Conservation (phyloP, 2,797 vertebrate species). For the Trematomus bernacchii region DNA sequence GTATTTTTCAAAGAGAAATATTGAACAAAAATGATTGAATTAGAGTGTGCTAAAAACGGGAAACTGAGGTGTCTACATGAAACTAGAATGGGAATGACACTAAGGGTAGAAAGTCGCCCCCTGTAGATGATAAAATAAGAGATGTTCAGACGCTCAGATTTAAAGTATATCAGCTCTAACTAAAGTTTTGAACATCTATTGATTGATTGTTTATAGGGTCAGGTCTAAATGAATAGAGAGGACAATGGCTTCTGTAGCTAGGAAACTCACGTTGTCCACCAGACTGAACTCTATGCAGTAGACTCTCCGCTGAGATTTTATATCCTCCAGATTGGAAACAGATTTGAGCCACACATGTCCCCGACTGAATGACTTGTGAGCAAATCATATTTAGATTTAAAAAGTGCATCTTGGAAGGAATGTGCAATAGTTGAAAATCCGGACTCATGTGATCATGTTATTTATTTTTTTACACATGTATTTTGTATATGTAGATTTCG, state of each 20-base stretch:
- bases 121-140: slow-evolving; percentile 34
- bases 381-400: slow-evolving; percentile 64
- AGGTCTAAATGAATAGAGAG: slow-evolving; percentile 39
- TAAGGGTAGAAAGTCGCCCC: slow-evolving; percentile 40
- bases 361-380: slow-evolving; percentile 59
- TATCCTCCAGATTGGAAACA: slow-evolving; percentile 66
- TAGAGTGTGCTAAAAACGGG: slow-evolving; percentile 12
- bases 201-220: slow-evolving; percentile 42
- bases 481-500: slow-evolving; percentile 85
- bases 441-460: slow-evolving; percentile 83
- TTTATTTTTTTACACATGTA: slow-evolving; percentile 89
- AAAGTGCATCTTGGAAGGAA: slow-evolving; percentile 80
- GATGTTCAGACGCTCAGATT: slow-evolving; percentile 40
- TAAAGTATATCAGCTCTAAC: slow-evolving; percentile 14
- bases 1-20: slow-evolving; percentile 73
- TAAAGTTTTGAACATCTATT: slow-evolving; percentile 28
- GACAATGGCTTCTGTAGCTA: slow-evolving; percentile 65
- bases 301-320: slow-evolving; percentile 77
- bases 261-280: slow-evolving; percentile 63
- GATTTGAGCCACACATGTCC: slow-evolving; percentile 69
- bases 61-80: slow-evolving; percentile 22
- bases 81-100: slow-evolving; percentile 21
- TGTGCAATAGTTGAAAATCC: slow-evolving; percentile 83
- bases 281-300: slow-evolving; percentile 83
- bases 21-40: slow-evolving; percentile 51